These are phyloP conservation scores for Leptopilina myrica DNA, from an alignment of 2,888 invertebrate genomes.

Conservation along the genomic window DNA sequence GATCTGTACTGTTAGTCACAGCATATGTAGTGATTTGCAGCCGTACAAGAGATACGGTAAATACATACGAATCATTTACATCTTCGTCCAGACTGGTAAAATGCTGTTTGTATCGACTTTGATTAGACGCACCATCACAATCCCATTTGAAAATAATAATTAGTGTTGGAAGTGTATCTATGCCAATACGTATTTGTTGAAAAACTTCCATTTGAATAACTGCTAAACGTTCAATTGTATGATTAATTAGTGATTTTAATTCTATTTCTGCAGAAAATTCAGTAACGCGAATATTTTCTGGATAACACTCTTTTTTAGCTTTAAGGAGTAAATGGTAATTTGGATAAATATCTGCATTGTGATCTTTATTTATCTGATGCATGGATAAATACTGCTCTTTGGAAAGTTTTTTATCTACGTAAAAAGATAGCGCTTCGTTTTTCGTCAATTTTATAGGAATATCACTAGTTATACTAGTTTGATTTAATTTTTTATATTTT, in stretches of 20 bases:
- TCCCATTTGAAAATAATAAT: slow-evolving; percentile 3
- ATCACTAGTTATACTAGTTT: too few species aligned
- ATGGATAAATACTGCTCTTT: background rate
- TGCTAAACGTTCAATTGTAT: background rate
- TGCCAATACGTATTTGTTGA: background rate
- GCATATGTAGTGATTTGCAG: background rate
- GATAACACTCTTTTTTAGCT: background rate
- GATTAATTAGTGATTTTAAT: slow-evolving; percentile 2
- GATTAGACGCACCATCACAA: background rate
- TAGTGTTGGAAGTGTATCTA: background rate
- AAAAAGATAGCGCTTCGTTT: background rate
- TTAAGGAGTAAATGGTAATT: background rate
- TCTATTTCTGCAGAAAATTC: background rate
- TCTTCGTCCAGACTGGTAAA: background rate
- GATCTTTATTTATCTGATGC: background rate
- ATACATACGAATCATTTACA: background rate
- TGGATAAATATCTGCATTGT: background rate
- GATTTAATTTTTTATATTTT: background rate
- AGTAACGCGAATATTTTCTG: background rate
- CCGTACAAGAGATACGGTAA: background rate
- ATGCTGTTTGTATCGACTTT: background rate
- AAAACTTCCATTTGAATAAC: background rate
- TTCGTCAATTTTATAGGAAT: background rate
- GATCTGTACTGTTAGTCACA: background rate
- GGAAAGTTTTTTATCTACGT: background rate